These are phyloP conservation scores for Aphaenogaster floridana DNA, from an alignment of 1,140 invertebrate species.

Conservation along the genomic window DNA sequence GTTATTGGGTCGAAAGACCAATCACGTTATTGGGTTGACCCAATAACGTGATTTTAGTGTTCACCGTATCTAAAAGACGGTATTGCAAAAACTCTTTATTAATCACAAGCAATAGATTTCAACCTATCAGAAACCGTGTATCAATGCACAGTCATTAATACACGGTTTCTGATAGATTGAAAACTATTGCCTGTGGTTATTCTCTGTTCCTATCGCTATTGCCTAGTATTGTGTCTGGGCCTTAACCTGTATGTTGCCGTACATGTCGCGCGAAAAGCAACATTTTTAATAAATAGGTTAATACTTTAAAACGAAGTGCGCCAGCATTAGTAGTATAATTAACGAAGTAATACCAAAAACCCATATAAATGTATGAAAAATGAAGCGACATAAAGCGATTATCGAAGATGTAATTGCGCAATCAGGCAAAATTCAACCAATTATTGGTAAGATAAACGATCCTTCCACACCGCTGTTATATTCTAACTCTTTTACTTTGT, in stretches of 20 bases:
- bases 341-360: not conserved
- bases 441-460: constrained; percentile 76
- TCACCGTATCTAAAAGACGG: too few species aligned
- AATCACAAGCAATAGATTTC: too few species aligned
- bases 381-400: constrained; percentile 76
- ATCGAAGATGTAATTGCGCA: constrained; percentile 80
- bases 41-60: too few species aligned
- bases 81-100: too few species aligned
- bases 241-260: not conserved
- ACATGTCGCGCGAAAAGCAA: not conserved
- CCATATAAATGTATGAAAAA: constrained; percentile 52
- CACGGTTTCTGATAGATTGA: too few species aligned
- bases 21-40: too few species aligned
- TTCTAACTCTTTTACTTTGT: not conserved
- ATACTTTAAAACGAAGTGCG: not conserved
- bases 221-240: too few species aligned
- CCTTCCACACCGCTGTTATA: not conserved
- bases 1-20: too few species aligned
- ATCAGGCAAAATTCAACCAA: constrained; percentile 80
- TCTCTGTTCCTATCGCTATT: too few species aligned
- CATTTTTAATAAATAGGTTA: not conserved
- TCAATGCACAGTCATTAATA: too few species aligned
- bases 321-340: not conserved
- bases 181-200: too few species aligned
- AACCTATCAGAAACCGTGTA: too few species aligned